Evolutionary conservation across 2,888 invertebrate species (phyloP), one percentile per base, ranked within the genome.

Genomic region (Orthosia cruda): DNA sequence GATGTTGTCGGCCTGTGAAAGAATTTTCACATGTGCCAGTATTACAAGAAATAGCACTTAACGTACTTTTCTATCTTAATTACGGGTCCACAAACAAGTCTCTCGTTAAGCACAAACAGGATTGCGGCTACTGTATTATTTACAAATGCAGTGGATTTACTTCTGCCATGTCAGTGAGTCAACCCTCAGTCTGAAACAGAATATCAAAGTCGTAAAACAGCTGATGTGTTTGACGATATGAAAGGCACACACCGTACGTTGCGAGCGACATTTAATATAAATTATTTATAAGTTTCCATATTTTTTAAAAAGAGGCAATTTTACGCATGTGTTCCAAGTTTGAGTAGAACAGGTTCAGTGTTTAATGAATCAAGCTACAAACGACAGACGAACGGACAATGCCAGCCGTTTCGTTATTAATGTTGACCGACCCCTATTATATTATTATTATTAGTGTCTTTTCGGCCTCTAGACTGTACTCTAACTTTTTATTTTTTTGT

Each of bases 131-230:
- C 61, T 81, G 50, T 71, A 81, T 74, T 81, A 81, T 81, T 81
- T 62, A 77, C 72, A 58, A 81, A 66, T 81, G 70, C 62, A 70
- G 71, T 71, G 62, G 47, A 57, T 75, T 71, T 57, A 58, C 45
- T 66, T 58, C 20, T 69, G 47, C 58, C 49, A 58, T 71, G 79
- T 64, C 59, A 72, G 47, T 68, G 59, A 32, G 66, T 66, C 72
- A 77, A 72, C 74, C 67, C 67, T 72, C 75, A 71, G 64, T 77
- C 84, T 77, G 70, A 86, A 84, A 83, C 70, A 64, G 71, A 80
- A 83, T 79, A 85, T 80, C 83, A 80, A 77, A 84, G 76, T 81
- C 54, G 75, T 66, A 74, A 86, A 81, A 86, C 78, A 74, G 69
- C 73, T 73, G 61, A 83, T 84, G 74, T 72, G 59, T 75, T 64